Base-by-base conservation (phyloP, 2,113 vertebrate genomes). In the Syrrhaptes paradoxus region DNA sequence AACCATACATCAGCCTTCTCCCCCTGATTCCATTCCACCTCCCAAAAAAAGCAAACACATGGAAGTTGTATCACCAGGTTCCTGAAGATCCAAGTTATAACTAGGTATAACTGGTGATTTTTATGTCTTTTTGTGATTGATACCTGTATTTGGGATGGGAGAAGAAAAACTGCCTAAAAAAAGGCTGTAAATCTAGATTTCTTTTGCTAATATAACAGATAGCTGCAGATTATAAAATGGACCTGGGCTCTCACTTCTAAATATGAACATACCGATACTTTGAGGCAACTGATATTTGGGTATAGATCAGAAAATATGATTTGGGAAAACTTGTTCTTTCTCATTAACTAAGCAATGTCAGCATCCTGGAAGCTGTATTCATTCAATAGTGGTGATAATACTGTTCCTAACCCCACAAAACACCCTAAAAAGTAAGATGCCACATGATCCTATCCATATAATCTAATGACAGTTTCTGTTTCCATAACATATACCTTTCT, bases 11-110 rank as follows among this genome's bases (percentile, higher is more conserved):
- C 57, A 61, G 24, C 13, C 45, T 63, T 49, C 24, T 58, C 7
- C 19, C 17, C 13, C 7, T n/a, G 29, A 5, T 81, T 71, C 51
- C 10, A 20, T 18, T 21, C 36, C 6, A 4, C 8, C 17, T 32
- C 19, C 3, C 8, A 0, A 5, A 19, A 34, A 43, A 52, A 55
- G 5, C 11, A 43, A 49, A 62, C 9, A 13, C 1, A 0, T 10
- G 6, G 31, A 91, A 58, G 26, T 36, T 84, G 14, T 29, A 41
- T 49, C 49, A 54, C 18, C 21, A 87, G 7, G 21, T 90, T 85
- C 85, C 66, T 66, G 32, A 85, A 79, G 21, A 57, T 29, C 43
- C 75, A 43, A 67, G 41, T 67, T 90, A 48, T 65, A 43, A 17
- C 28, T 10, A 46, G 32, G 24, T 55, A 9, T 52, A 63, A 48